These are phyloP conservation scores for Conopomorpha cramerella DNA, from an alignment of 1,140 invertebrate genomes.

Conservation along the genomic window DNA sequence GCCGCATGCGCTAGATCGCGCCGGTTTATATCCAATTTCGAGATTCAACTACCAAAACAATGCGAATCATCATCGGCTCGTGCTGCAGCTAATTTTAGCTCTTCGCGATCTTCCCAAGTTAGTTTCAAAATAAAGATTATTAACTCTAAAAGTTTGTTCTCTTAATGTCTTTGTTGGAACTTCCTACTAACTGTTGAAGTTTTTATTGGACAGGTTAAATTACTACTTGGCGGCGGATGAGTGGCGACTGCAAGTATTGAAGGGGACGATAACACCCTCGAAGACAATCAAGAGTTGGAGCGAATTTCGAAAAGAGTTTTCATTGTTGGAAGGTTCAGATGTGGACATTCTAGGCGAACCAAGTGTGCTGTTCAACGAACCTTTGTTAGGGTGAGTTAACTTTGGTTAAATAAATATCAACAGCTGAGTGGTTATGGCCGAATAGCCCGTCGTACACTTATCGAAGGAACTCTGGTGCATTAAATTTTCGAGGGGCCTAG, in stretches of 20 bases:
- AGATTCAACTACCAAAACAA: constrained; percentile 30
- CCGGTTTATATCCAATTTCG: constrained; percentile 33
- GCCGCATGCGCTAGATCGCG: constrained; percentile 37
- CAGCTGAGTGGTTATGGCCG: too few species aligned
- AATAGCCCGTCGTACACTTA: too few species aligned
- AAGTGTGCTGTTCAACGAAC: constrained; percentile 61
- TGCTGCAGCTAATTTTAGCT: constrained; percentile 54
- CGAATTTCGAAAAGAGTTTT: constrained; percentile 49
- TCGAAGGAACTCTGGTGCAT: too few species aligned
- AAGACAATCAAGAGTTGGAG: constrained; percentile 57
- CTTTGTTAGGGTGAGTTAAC: constrained; percentile 59
- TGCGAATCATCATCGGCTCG: constrained; percentile 37
- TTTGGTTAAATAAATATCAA: too few species aligned
- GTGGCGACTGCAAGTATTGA: constrained; percentile 63
- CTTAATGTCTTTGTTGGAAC: too few species aligned
- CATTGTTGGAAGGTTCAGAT: constrained; percentile 35
- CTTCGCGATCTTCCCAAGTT: constrained; percentile 57
- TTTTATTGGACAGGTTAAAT: constrained; percentile 58
- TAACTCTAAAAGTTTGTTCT: background rate
- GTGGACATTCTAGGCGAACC: constrained; percentile 60
- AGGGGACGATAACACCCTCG: constrained; percentile 33
- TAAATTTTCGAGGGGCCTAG: too few species aligned
- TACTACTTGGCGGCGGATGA: constrained; percentile 64
- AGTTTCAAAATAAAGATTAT: constrained; percentile 6
- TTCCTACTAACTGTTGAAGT: too few species aligned